Percentiles rank a stretch among this genome's conserved stretches.
Conservation (phyloP, 1,140 invertebrate genomes). For the Mya arenaria region DNA sequence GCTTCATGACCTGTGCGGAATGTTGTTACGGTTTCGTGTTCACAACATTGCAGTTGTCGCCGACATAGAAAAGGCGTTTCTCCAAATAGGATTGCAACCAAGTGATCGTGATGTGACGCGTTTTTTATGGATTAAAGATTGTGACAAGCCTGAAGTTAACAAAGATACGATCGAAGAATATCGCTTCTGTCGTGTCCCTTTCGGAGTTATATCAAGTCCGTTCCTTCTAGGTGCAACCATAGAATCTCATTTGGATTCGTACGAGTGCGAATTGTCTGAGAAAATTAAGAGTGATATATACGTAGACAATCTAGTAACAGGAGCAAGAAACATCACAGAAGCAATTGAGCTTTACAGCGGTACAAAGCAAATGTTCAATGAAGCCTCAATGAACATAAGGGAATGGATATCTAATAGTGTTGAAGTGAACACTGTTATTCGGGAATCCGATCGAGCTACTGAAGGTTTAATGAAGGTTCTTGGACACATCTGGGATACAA, state of each 20-base stretch:
- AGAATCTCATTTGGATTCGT: too few species aligned
- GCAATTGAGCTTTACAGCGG: too few species aligned
- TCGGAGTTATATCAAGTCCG: slow-evolving; percentile 8
- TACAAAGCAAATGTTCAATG: slow-evolving; percentile 15
- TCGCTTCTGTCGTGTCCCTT: slow-evolving; percentile 7
- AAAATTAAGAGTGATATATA: too few species aligned
- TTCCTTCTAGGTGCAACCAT: slow-evolving; percentile 1
- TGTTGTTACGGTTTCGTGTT: slow-evolving; percentile 6
- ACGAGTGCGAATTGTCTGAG: too few species aligned
- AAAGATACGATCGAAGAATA: slow-evolving; percentile 1
- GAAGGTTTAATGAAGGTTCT: background rate
- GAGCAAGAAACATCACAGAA: too few species aligned
- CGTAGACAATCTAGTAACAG: too few species aligned
- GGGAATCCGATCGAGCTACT: background rate
- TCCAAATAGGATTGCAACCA: slow-evolving; percentile 1
- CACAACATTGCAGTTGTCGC: background rate
- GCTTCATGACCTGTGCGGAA: slow-evolving; percentile 6
- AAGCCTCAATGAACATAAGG: slow-evolving; percentile 20
- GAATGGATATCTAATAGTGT: slow-evolving; percentile 23
- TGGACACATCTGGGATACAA: slow-evolving; percentile 13
- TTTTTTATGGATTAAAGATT: slow-evolving; percentile 9
- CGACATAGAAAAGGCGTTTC: slow-evolving; percentile 29
- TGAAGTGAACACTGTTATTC: background rate
- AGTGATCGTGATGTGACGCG: slow-evolving; percentile 6
- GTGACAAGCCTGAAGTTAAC: background rate